Percentiles rank a stretch among this genome's conserved stretches.
These are phyloP conservation scores for Psix sp. DNA, from an alignment of 1,140 invertebrate species.

Conservation along the genomic window DNA sequence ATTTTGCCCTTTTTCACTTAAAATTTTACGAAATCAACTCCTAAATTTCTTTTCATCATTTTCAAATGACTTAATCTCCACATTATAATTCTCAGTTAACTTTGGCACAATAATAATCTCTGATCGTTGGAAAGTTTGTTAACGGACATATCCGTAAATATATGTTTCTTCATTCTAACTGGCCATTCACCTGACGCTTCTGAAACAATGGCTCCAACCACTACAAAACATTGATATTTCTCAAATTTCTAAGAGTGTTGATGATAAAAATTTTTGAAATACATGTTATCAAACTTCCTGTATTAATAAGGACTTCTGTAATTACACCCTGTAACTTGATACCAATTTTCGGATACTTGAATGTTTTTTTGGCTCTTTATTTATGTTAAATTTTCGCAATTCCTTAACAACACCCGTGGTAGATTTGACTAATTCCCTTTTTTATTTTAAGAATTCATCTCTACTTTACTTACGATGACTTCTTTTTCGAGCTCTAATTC, in stretches of 20 bases:
- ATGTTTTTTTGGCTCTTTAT: background rate
- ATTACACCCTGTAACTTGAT: background rate
- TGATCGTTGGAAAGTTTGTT: background rate
- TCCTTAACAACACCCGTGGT: too few relatives aligned
- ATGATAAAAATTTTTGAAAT: slow-evolving; percentile 7
- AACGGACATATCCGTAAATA: background rate
- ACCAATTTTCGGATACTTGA: background rate
- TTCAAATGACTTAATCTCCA: slow-evolving; percentile 7
- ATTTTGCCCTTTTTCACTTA: too few relatives aligned
- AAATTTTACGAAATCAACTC: too few relatives aligned
- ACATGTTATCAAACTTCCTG: slow-evolving; percentile 13
- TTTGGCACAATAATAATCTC: slow-evolving; percentile 4
- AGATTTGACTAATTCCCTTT: too few relatives aligned
- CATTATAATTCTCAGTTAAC: background rate
- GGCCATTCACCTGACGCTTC: slow-evolving; percentile 3
- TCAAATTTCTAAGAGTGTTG: background rate
- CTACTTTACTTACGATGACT: too few relatives aligned
- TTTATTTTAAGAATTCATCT: too few relatives aligned
- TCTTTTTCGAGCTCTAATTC: too few relatives aligned
- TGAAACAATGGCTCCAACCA: background rate
- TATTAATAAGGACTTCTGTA: background rate
- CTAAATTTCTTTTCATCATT: background rate
- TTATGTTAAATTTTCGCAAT: background rate
- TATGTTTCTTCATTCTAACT: slow-evolving; percentile 9
- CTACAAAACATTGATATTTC: background rate